A percentile compares a stretch with the other conserved stretches of the same genome.
Conservation (phyloP, 1,140 invertebrate species). For the Drosophila ficusphila region DNA sequence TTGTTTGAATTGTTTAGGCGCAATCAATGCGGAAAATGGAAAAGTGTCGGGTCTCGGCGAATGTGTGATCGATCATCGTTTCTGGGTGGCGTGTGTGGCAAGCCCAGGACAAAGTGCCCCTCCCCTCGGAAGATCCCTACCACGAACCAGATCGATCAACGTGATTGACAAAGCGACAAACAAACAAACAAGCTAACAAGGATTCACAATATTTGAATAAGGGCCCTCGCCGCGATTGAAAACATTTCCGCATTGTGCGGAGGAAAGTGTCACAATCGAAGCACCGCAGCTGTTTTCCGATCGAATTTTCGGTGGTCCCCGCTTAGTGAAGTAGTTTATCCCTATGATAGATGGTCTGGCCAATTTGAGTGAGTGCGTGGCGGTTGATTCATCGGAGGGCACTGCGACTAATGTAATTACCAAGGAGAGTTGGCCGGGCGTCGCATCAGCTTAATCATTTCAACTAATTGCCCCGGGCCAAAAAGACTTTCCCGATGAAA, state of each 20-base stretch:
- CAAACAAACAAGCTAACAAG: conserved; percentile 54
- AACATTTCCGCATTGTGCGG: conserved; percentile 42
- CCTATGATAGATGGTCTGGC: conserved; percentile 69
- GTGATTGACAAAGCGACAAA: conserved; percentile 55
- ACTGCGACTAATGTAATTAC: conserved; percentile 79
- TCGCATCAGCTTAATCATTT: conserved; percentile 82
- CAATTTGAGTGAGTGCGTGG: conserved; percentile 76
- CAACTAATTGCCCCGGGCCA: conserved; percentile 73
- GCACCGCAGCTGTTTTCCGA: conserved; percentile 57
- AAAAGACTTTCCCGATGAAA: conserved; percentile 54
- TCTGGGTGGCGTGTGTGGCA: conserved; percentile 37
- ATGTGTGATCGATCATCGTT: conserved; percentile 51
- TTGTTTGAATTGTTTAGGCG: neutral
- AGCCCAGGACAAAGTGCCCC: neutral
- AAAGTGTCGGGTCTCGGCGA: conserved; percentile 16
- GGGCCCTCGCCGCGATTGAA: conserved; percentile 35
- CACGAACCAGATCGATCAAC: conserved; percentile 49
- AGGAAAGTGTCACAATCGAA: conserved; percentile 55
- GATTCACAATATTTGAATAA: conserved; percentile 58
- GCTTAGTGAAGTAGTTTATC: conserved; percentile 41
- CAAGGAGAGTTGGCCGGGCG: conserved; percentile 33
- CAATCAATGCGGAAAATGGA: conserved; percentile 23
- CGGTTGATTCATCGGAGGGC: conserved; percentile 67
- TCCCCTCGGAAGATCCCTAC: neutral
- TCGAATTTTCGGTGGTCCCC: conserved; percentile 46